Percentiles rank a stretch among this genome's conserved stretches.
Conservation (phyloP, 2,888 invertebrate species). For the Trachelus tabidus region DNA sequence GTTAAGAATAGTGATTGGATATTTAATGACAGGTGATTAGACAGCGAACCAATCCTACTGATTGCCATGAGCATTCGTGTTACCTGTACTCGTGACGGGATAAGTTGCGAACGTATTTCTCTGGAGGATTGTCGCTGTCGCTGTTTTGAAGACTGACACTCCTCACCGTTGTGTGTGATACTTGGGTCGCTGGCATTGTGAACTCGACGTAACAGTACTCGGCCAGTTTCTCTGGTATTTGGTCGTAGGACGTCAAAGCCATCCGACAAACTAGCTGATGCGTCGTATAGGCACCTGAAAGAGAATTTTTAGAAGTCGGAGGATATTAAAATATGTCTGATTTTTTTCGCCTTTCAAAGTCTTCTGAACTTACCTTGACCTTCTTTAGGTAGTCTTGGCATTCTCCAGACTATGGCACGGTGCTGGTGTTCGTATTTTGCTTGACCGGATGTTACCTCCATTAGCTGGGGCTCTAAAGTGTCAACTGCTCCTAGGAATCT, state of each 20-base stretch:
- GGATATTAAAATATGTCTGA: neutral
- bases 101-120: constrained; percentile 97
- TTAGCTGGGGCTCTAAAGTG: constrained; percentile 88
- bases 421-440: constrained; percentile 99
- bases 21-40: neutral
- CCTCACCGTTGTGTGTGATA: constrained; percentile 94
- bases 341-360: neutral
- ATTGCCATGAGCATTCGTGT: neutral
- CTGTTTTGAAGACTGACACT: constrained; percentile 91
- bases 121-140: constrained; percentile 90
- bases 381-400: constrained; percentile 96
- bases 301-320: constrained; percentile 6
- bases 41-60: neutral
- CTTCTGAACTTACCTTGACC: constrained; percentile 83
- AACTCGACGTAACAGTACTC: constrained; percentile 93
- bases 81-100: constrained; percentile 95
- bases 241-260: constrained; percentile 96
- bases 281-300: constrained; percentile 94
- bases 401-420: constrained; percentile 97
- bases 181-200: constrained; percentile 98
- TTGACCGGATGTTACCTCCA: constrained; percentile 95
- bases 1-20: neutral
- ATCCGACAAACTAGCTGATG: constrained; percentile 95
- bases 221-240: constrained; percentile 93
- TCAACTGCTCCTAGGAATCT: constrained; percentile 92